These are phyloP conservation scores for Nesogale talazaci DNA, from an alignment of 2,113 vertebrate species.

Conservation along the genomic window DNA sequence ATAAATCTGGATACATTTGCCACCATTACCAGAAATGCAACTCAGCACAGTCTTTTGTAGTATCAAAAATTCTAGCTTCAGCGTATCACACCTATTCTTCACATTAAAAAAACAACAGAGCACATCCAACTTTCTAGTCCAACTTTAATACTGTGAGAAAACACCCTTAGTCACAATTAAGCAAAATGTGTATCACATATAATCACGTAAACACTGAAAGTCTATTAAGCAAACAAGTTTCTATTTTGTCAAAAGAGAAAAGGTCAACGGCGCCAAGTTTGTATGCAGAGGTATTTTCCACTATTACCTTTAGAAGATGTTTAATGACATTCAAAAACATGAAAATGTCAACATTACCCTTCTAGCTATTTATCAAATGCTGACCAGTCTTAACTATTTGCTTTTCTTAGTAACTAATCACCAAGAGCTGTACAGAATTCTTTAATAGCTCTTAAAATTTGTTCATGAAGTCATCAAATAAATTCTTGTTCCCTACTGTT, in stretches of 20 bases:
- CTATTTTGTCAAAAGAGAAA: slow-evolving; percentile 55
- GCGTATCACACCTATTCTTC: neutral
- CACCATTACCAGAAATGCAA: slow-evolving; percentile 56
- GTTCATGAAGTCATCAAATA: neutral
- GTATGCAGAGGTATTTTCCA: slow-evolving; percentile 26
- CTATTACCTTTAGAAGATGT: slow-evolving; percentile 10
- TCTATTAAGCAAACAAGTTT: neutral
- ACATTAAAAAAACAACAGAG: slow-evolving; percentile 9
- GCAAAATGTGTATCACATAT: slow-evolving; percentile 14
- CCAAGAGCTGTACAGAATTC: neutral
- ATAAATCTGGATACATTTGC: slow-evolving; percentile 61
- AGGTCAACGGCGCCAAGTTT: slow-evolving; percentile 35
- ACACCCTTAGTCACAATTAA: slow-evolving; percentile 2
- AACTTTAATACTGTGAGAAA: neutral
- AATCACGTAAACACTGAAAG: slow-evolving; percentile 18
- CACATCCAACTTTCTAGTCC: slow-evolving; percentile 43
- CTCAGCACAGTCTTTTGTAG: slow-evolving; percentile 39
- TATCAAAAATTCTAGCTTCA: slow-evolving; percentile 39
- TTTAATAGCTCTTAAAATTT: neutral
- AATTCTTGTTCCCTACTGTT: slow-evolving; percentile 17
- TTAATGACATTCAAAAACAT: slow-evolving; percentile 31
- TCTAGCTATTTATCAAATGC: slow-evolving; percentile 47
- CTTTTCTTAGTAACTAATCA: neutral
- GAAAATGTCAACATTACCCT: slow-evolving; percentile 10
- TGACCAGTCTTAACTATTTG: neutral